Base-by-base conservation (phyloP, 2,113 vertebrate species). In the Mugil cephalus region DNA sequence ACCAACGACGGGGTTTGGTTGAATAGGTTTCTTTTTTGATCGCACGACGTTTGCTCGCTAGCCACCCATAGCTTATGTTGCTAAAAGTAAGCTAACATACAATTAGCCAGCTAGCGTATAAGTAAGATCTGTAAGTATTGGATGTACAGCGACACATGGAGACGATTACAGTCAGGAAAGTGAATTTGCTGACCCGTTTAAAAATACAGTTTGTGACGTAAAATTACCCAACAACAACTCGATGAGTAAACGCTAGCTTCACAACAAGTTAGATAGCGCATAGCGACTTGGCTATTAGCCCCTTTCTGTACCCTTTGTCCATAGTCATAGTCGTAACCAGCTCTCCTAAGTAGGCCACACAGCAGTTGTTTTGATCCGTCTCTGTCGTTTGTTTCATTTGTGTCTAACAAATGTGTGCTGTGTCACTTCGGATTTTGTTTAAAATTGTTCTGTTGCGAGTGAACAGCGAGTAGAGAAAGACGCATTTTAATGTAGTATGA, bases 241-340 rank as follows among this genome's bases (percentile, higher is more conserved):
- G 8, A n/a, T 48, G 42, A 34, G 24, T 5, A 30, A 30, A 69
- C 53, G 50, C 56, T 77, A 76, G 72, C 77, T 21, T 52, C 38
- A 43, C 21, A 66, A 55, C 43, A 71, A 88, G 50, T 83, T 74
- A 10, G 54, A 19, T 77, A 77, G 73, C 79, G 62, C 53, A 69
- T 68, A 70, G 54, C 48, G 56, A 83, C 71, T 77, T 69, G 64
- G 70, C 48, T 70, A 82, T 78, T 88, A 88, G 89, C 89, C 52
- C 77, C 61, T 70, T n/a, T 63, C 30, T 18, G 65, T 74, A 91
- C 82, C 89, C 91, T 92, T 92, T 92, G 91, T 92, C 91, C 91
- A 82, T 40, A 84, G 74, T 89, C 85, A 87, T 51, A 90, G 83
- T 83, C 62, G 56, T 58, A 77, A 82, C 39, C 70, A 76, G 82